Percentiles rank a stretch among this genome's conserved stretches.
Conservation (phyloP, 2,113 vertebrate species). For the Hymenochirus boettgeri region DNA sequence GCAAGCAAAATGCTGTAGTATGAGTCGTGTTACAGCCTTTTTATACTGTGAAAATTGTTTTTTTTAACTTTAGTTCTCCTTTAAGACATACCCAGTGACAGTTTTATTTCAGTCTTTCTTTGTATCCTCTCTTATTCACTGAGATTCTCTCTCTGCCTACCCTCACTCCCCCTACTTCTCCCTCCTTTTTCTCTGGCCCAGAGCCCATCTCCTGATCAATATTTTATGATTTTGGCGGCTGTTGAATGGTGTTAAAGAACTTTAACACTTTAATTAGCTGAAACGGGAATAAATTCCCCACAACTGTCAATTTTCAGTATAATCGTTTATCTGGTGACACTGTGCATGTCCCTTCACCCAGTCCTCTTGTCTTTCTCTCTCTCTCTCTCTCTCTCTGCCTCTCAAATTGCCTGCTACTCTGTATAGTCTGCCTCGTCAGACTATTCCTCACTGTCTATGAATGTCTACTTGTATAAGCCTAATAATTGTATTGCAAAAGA, state of each 20-base stretch:
- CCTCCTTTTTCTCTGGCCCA: constrained; percentile 23
- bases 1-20: too few species aligned
- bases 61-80: too few species aligned
- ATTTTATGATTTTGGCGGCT: constrained; percentile 61
- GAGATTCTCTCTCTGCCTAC: too few species aligned
- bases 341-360: constrained; percentile 29
- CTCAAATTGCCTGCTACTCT: constrained; percentile 21
- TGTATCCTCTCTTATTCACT: too few species aligned
- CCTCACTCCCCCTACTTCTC: not conserved
- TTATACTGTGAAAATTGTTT: too few species aligned
- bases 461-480: not conserved
- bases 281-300: constrained; percentile 60
- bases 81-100: too few species aligned
- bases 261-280: constrained; percentile 69
- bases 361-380: constrained; percentile 4
- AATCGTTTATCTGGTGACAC: constrained; percentile 38
- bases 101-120: too few species aligned
- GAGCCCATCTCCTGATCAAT: constrained; percentile 55
- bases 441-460: not conserved
- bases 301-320: constrained; percentile 47
- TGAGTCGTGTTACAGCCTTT: too few species aligned
- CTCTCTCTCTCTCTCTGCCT: constrained; percentile 3
- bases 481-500: constrained; percentile 5
- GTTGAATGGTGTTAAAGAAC: constrained; percentile 64
- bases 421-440: constrained; percentile 30